Evolutionary conservation across 2,797 vertebrate species (phyloP).

Genomic region (Crypturellus tataupa): DNA sequence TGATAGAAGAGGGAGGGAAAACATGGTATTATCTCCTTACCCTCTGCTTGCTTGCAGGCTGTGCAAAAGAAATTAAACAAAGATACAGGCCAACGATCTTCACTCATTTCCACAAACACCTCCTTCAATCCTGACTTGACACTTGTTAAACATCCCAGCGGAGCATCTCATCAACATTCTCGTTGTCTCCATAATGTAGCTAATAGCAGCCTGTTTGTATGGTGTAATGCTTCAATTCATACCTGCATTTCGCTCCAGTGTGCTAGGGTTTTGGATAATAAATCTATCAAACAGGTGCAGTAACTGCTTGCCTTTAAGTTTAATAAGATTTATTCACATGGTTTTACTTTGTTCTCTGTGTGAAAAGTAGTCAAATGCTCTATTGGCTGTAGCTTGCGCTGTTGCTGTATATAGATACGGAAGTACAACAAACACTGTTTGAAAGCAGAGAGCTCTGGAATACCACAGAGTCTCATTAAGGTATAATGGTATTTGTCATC

Average conservation of each 20-base stretch:
- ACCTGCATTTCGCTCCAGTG: neutral
- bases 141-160: neutral
- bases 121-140: neutral
- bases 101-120: neutral
- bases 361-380: neutral
- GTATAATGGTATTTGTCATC: neutral
- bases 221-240: neutral
- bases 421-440: neutral
- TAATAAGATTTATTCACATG: slow-evolving; percentile 13
- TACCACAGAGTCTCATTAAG: neutral
- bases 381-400: neutral
- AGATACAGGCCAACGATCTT: neutral
- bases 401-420: neutral
- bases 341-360: neutral
- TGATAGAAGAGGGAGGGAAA: no score
- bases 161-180: neutral
- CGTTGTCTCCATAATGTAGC: neutral
- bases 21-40: accelerated
- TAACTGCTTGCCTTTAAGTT: neutral
- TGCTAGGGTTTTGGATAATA: neutral
- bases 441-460: neutral
- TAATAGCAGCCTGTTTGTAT: neutral
- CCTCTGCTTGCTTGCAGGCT: neutral
- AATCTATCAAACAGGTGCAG: neutral
- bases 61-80: neutral